These are phyloP conservation scores for Eucera pruinosa DNA, from an alignment of 2,888 invertebrate genomes.

Conservation along the genomic window DNA sequence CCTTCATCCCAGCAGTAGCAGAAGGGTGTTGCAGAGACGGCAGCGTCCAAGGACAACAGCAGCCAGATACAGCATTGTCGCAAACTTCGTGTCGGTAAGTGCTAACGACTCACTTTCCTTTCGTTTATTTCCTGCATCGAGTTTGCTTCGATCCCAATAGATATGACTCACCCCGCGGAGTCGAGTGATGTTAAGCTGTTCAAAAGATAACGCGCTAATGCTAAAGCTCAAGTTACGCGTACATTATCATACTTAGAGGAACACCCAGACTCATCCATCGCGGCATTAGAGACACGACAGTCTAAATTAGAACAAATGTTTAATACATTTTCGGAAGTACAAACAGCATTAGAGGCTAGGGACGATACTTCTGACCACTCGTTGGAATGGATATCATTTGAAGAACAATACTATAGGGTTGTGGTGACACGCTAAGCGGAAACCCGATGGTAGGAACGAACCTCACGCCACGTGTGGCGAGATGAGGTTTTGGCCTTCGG, in stretches of 20 bases:
- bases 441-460: too few species aligned
- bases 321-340: neutral
- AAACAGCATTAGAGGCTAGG: neutral
- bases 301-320: neutral
- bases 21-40: neutral
- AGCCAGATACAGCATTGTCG: neutral
- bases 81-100: neutral
- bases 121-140: too few species aligned
- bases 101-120: conserved; percentile 2
- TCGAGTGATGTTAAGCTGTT: neutral
- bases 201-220: neutral
- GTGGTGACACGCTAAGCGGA: too few species aligned
- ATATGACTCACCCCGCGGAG: neutral
- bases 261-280: neutral
- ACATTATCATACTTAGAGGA: neutral
- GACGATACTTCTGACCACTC: neutral
- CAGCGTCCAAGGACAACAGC: neutral
- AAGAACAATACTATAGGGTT: conserved; percentile 1
- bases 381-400: neutral
- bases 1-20: neutral
- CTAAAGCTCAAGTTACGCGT: neutral
- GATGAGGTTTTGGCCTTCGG: too few species aligned
- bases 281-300: neutral
- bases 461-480: too few species aligned
- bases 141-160: neutral